Evolutionary conservation across 2,113 vertebrate genomes (phyloP).

Genomic region (Salvelinus namaycush): DNA sequence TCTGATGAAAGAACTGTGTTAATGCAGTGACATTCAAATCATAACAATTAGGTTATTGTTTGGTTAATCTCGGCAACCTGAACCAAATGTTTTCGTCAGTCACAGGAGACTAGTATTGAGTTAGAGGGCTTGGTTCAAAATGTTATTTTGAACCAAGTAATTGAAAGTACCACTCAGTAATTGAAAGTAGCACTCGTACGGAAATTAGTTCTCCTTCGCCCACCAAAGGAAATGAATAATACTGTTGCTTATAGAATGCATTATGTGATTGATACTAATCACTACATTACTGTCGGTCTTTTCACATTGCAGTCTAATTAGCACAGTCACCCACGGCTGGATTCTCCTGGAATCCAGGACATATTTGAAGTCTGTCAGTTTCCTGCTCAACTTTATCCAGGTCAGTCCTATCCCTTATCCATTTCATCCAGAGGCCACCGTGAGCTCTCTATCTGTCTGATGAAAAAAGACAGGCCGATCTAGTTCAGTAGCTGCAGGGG

Average conservation of each 20-base stretch:
- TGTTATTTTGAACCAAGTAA: not conserved
- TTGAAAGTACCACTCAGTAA: not conserved
- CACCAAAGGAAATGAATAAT: not conserved
- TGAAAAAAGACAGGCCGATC: constrained; percentile 11
- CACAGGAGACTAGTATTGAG: not conserved
- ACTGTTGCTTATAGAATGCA: not conserved
- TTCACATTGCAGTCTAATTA: too few relatives aligned
- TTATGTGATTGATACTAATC: not conserved
- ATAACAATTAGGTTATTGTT: not conserved
- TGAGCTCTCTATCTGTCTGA: constrained; percentile 17
- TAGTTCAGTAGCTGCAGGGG: constrained; percentile 1
- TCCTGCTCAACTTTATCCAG: constrained; percentile 27
- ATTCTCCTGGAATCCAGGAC: not conserved
- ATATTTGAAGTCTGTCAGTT: constrained; percentile 2
- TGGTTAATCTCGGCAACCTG: not conserved
- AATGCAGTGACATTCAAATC: too few relatives aligned
- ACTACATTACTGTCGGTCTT: not conserved
- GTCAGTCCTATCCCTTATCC: constrained; percentile 18
- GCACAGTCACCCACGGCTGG: not conserved
- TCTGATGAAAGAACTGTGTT: too few relatives aligned
- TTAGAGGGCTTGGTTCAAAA: not conserved
- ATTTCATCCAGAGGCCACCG: not conserved
- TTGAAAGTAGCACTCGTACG: not conserved
- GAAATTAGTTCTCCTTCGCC: not conserved
- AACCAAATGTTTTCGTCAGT: not conserved